Conservation (phyloP, 1,140 invertebrate genomes). For the Colletes latitarsis region DNA sequence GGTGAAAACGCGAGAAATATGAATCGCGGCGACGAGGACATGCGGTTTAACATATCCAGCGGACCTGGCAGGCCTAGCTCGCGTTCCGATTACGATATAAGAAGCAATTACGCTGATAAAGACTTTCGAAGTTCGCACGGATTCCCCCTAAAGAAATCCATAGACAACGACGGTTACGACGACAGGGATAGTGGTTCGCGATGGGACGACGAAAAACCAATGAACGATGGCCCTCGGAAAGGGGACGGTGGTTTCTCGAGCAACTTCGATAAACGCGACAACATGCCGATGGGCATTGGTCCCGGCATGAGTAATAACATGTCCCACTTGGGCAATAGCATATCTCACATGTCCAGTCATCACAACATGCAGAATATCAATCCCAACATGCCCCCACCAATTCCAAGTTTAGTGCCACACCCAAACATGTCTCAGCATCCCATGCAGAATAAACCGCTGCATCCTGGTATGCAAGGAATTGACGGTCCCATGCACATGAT, state of each 20-base stretch:
- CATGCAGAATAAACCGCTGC: constrained; percentile 67
- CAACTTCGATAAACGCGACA: constrained; percentile 71
- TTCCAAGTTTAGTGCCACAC: constrained; percentile 65
- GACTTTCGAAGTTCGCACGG: constrained; percentile 61
- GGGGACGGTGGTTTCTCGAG: constrained; percentile 47
- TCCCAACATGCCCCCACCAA: constrained; percentile 69
- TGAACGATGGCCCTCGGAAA: constrained; percentile 48
- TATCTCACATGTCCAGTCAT: constrained; percentile 67
- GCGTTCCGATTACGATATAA: constrained; percentile 55
- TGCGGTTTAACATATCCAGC: constrained; percentile 57
- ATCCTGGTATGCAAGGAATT: constrained; percentile 59
- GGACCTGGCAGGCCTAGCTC: constrained; percentile 66
- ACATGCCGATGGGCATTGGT: constrained; percentile 46
- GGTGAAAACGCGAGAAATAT: constrained; percentile 36
- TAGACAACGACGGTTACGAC: constrained; percentile 63
- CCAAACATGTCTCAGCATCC: constrained; percentile 67
- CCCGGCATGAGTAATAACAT: constrained; percentile 61
- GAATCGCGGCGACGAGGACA: constrained; percentile 65
- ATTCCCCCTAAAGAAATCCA: constrained; percentile 56
- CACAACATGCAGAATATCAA: constrained; percentile 76
- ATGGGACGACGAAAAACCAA: constrained; percentile 70
- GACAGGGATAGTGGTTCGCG: constrained; percentile 64
- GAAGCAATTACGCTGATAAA: constrained; percentile 67
- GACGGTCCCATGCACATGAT: constrained; percentile 70
- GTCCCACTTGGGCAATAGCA: constrained; percentile 50